Base-by-base conservation (phyloP, 2,797 vertebrate genomes). In the Scolopax rusticola region DNA sequence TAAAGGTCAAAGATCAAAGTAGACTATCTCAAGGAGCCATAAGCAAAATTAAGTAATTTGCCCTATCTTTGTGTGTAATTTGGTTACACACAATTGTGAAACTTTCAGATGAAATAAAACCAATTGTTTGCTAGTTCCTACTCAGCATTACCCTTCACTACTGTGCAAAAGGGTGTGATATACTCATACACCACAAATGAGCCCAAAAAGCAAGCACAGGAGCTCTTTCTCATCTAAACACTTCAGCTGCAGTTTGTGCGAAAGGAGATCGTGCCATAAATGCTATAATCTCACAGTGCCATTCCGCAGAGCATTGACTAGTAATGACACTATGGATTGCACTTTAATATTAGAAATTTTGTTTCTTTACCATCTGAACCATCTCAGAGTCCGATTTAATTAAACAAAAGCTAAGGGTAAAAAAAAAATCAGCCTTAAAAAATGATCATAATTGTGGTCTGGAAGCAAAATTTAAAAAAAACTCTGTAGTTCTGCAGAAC, bases 401-500 rank as follows among this genome's bases (percentile, higher is more conserved):
- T 5, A 36, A 77, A 53, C 15, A 81, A 61, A 89, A 71, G 12
- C 9, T 27, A 33, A 63, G 15, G 5, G 54, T 45, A 28, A 38
- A 60, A 67, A 65, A 23, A 50, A 36, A 10, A 28, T 28, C 9
- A 56, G 19, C 23, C 30, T 71, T 84, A 51, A 80, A 83, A 71
- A 41, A 25, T 24, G 3, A 75, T 59, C 28, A 30, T 30, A n/a
- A 74, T n/a, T 82, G 50, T 89, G 51, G 30, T 77, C 76, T 70
- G 45, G 48, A 93, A 91, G 78, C 19, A 90, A 84, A 60, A 79
- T 69, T 75, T 50, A 79, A 91, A 80, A 57, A 47, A 64, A 83
- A 75, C 25, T 69, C 33, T 27, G 12, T 24, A 40, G 11, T 64
- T 84, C 28, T 90, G 23, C n/a, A 88, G 40, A 92, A 87, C 9